phyloP scores from a whole-genome alignment of 2,888 invertebrate genomes.

The Cantharis rufa region DNA sequence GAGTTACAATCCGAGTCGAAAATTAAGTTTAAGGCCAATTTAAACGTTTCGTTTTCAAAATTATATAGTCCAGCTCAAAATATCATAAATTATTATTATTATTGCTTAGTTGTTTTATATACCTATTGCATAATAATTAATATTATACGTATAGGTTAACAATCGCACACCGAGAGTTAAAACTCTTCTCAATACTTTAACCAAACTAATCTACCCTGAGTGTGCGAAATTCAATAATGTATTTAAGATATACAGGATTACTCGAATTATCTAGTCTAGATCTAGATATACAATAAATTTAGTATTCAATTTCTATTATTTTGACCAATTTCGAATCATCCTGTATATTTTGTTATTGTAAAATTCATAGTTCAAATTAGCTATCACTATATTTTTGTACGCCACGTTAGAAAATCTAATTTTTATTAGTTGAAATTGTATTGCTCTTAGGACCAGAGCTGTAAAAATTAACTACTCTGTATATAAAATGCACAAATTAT shows the following conservation, averaged over 20 bases:
- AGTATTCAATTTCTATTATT: neutral
- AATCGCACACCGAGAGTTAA: neutral
- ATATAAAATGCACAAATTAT: neutral
- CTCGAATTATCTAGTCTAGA: neutral
- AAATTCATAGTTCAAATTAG: conserved; percentile 30
- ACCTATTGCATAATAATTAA: conserved; percentile 25
- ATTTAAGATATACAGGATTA: neutral
- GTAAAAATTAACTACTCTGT: neutral
- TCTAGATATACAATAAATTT: neutral
- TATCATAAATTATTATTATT: conserved; percentile 10
- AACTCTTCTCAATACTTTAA: neutral
- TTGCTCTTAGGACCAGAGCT: conserved; percentile 17
- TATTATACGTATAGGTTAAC: conserved; percentile 2
- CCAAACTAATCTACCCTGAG: neutral
- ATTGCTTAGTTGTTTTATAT: conserved; percentile 23
- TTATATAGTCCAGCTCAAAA: conserved; percentile 16
- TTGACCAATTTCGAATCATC: neutral
- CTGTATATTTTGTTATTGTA: conserved; percentile 16
- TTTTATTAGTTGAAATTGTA: conserved; percentile 13
- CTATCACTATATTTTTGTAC: conserved; percentile 33
- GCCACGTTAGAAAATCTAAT: conserved; percentile 19
- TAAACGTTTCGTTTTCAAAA: conserved; percentile 5
- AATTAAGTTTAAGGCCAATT: conserved; percentile 7
- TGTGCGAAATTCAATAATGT: neutral
- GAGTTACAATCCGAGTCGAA: conserved; percentile 20